A percentile compares a stretch with the other conserved stretches of the same genome.
These are phyloP conservation scores for Telmatochromis sp. DNA, from an alignment of 2,113 vertebrate species.

Conservation along the genomic window DNA sequence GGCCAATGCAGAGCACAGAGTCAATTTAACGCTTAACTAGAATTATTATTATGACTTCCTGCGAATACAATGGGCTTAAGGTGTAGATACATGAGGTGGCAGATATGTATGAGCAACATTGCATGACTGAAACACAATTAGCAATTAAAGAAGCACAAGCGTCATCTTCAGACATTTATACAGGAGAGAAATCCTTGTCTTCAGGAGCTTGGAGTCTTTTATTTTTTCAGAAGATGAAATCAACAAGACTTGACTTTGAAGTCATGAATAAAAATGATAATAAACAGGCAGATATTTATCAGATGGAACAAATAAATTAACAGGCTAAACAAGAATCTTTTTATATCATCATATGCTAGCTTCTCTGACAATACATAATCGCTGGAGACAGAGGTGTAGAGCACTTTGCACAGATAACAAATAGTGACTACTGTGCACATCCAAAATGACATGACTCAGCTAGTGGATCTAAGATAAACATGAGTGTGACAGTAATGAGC, in stretches of 20 bases:
- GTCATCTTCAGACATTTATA: background rate
- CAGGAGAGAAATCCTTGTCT: background rate
- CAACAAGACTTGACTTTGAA: background rate
- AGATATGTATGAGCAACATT: background rate
- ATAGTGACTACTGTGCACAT: conserved; percentile 6
- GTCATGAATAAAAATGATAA: background rate
- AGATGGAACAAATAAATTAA: background rate
- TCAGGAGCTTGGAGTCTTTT: background rate
- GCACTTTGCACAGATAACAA: conserved; percentile 24
- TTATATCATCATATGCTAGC: background rate
- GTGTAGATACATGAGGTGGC: background rate
- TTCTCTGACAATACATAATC: background rate
- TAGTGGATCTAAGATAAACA: conserved; percentile 1
- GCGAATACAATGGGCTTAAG: background rate
- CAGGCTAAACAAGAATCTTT: background rate
- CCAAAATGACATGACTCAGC: conserved; percentile 30
- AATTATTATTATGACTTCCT: background rate
- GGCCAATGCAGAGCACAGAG: background rate
- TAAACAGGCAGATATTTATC: background rate
- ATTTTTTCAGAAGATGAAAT: background rate
- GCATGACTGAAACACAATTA: background rate
- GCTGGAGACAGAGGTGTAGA: background rate
- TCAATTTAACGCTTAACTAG: background rate
- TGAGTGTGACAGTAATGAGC: conserved; percentile 15
- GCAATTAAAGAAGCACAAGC: background rate